Base-by-base conservation (phyloP, 2,797 vertebrate species). In the Cygnus olor region DNA sequence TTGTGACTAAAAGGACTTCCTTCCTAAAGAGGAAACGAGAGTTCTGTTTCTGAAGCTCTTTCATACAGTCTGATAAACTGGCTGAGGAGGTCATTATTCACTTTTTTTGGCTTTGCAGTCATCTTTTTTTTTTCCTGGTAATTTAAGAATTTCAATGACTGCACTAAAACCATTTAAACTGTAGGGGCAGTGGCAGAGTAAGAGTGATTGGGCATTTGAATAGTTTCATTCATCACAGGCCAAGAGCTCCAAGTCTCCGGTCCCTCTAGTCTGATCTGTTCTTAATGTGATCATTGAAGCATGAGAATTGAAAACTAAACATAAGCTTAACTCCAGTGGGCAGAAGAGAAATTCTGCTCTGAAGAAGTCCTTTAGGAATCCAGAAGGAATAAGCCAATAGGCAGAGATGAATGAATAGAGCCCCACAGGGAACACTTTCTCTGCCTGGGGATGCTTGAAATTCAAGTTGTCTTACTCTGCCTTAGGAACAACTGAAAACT, bases 271-370 rank as follows among this genome's bases (percentile, higher is more conserved):
- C 36, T 77, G 42, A 71, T 77, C 27, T 80, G 64, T 82, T 87
- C 68, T 77, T 95, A 87, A 82, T 17, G 14, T 17, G 27, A 64
- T 69, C 64, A n/a, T 0, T 70, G 81, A 95, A 90, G 74, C 54
- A 9, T 64, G 91, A 63, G 51, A 85, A 85, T 34, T 93, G 53
- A 71, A 92, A 94, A 78, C 21, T 64, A 80, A 91, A 66, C 60
- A 28, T 40, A 60, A 76, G 51, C 36, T 64, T 81, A 85, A 80
- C 13, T 80, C 11, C 64, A 24, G 34, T 57, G 64, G n/a, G 42
- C 32, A 56, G 81, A 58, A 90, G 49, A 82, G 45, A 78, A 87
- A 42, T 77, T 77, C 74, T 76, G 11, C n/a, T 81, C 30, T 11
- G 18, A 88, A 84, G 83, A 82, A 70, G 20, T 36, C 77, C 54